Percentiles rank a stretch among this genome's conserved stretches.
Evolutionary conservation across 2,888 invertebrate genomes (phyloP).

Genomic region (Ichneumon xanthorius): DNA sequence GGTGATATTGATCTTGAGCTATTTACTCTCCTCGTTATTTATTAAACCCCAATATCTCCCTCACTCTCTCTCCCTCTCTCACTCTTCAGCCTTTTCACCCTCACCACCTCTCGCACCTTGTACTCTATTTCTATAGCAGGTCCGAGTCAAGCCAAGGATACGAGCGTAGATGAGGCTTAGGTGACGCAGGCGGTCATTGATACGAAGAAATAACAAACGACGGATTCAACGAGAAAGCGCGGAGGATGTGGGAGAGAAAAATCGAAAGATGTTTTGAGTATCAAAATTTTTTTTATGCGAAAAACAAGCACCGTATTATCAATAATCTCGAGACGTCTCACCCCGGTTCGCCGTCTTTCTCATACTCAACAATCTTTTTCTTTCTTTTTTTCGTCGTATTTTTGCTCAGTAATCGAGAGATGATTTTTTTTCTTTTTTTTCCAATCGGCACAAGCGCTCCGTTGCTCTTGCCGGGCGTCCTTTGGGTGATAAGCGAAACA

Average conservation of each 20-base stretch:
- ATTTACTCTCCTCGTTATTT: constrained; percentile 60
- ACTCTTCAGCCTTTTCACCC: not conserved
- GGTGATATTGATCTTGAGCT: constrained; percentile 57
- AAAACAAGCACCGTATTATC: constrained; percentile 50
- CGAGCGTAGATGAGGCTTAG: not conserved
- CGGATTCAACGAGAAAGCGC: constrained; percentile 11
- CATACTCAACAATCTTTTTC: not conserved
- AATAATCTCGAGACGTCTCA: constrained; percentile 21
- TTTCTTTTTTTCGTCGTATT: not conserved
- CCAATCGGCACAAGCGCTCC: not conserved
- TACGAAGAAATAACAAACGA: constrained; percentile 35
- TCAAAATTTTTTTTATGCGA: constrained; percentile 25
- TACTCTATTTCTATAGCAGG: constrained; percentile 13
- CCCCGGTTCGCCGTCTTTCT: not conserved
- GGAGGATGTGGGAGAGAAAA: constrained; percentile 31
- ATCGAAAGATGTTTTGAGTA: constrained; percentile 37
- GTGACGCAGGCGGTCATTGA: constrained; percentile 17
- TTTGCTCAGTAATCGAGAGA: not conserved
- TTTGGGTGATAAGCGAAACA: constrained; percentile 8
- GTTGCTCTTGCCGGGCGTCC: constrained; percentile 1
- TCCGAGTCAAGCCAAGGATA: constrained; percentile 13
- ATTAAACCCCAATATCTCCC: constrained; percentile 55
- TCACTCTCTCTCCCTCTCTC: not conserved
- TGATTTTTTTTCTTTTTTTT: constrained; percentile 13
- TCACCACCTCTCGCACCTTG: not conserved